Conservation (phyloP, 2,888 invertebrate species). For the Sylvicola cinctus region DNA sequence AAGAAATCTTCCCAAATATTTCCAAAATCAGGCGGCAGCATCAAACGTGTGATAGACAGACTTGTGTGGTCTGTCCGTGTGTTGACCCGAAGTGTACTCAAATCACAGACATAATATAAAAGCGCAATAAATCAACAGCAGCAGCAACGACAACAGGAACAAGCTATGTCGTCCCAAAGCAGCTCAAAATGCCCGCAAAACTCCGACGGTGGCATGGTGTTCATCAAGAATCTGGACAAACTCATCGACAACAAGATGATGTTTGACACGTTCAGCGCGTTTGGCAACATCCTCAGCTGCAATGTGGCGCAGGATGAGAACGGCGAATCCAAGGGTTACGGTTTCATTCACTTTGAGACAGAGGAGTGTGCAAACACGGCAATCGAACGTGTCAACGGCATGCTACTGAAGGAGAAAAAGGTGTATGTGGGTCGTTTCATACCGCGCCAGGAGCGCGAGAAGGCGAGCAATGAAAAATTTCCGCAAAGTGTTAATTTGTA, state of each 20-base stretch:
- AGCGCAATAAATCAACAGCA: too few species aligned
- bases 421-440: constrained; percentile 97
- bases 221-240: constrained; percentile 97
- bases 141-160: too few species aligned
- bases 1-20: too few species aligned
- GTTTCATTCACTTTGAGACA: constrained; percentile 97
- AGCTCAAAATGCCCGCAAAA: constrained; percentile 86
- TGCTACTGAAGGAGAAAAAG: constrained; percentile 97
- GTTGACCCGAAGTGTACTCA: too few species aligned
- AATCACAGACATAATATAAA: too few species aligned
- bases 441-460: constrained; percentile 93
- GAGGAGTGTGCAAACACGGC: constrained; percentile 95
- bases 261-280: constrained; percentile 97
- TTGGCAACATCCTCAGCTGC: constrained; percentile 96
- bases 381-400: constrained; percentile 93
- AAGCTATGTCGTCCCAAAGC: constrained; percentile 96
- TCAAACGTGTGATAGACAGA: too few species aligned
- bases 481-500: constrained; percentile 86
- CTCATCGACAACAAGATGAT: constrained; percentile 98
- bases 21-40: too few species aligned
- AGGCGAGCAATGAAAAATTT: constrained; percentile 92
- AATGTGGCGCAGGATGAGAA: constrained; percentile 95
- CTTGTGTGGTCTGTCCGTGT: too few species aligned
- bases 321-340: constrained; percentile 88
- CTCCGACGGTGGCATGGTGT: constrained; percentile 98